A percentile compares a stretch with the other conserved stretches of the same genome.
Evolutionary conservation across 1,140 invertebrate species (phyloP).

Genomic region (Drosophila kanapiae): DNA sequence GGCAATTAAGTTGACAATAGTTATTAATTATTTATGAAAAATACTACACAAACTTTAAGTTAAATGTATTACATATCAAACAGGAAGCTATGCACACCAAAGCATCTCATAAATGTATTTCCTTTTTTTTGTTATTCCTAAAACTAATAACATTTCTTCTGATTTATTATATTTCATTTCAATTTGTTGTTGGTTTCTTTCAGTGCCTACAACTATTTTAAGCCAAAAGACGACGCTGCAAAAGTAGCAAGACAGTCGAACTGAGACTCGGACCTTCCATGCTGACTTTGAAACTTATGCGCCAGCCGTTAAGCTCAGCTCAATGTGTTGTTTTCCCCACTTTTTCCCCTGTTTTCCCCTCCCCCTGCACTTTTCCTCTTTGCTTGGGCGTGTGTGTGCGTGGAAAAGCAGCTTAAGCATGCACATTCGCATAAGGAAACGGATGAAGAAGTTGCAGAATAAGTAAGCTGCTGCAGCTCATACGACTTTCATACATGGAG

Average conservation of each 20-base stretch:
- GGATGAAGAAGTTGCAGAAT: constrained; percentile 80
- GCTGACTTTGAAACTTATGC: constrained; percentile 79
- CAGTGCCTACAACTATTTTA: constrained; percentile 9
- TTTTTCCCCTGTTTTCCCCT: constrained; percentile 9
- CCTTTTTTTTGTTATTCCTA: neutral
- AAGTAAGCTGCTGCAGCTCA: constrained; percentile 73
- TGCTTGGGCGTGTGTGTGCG: constrained; percentile 31
- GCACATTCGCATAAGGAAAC: constrained; percentile 71
- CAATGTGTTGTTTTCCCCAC: constrained; percentile 49
- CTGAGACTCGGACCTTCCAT: constrained; percentile 43
- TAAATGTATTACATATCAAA: too few relatives aligned
- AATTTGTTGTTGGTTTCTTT: neutral
- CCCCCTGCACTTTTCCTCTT: neutral
- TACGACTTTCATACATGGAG: constrained; percentile 45
- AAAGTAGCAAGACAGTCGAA: constrained; percentile 65
- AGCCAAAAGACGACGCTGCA: constrained; percentile 63
- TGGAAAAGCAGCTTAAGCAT: constrained; percentile 67
- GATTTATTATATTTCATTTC: neutral
- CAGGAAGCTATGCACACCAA: too few relatives aligned
- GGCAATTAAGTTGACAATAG: neutral
- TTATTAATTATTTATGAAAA: too few relatives aligned
- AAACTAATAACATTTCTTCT: neutral
- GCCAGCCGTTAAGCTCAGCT: constrained; percentile 71
- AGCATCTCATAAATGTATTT: too few relatives aligned
- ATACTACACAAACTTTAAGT: too few relatives aligned